Evolutionary conservation across 2,113 vertebrate genomes (phyloP), one percentile per base, ranked within the genome.

Genomic region (Seriola dumerili): DNA sequence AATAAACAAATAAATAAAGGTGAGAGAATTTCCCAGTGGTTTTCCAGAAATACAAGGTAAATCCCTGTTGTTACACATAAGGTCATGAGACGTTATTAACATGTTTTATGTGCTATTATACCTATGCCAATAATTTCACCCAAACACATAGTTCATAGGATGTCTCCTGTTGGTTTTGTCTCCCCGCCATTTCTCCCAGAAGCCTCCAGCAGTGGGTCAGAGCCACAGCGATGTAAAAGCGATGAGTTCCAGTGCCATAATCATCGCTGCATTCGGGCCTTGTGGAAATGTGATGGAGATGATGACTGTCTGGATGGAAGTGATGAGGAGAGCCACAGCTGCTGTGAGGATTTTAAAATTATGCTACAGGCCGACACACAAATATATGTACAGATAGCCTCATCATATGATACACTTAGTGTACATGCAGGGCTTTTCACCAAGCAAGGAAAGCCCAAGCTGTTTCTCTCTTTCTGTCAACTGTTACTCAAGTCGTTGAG

Each of bases 281-380:
- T 92, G 52, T 99, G 98, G 98, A 97, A 95, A 86, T 99, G 98
- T 52, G 98, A 99, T 5, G 98, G 98, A 0, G 98, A 99, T 14
- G 96, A 99, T 48, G 98, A 99, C 88, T 99, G 98, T 72, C 94
- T 99, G 63, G 98, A 99, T 12, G 96, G 97, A 71, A 99, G 97
- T 2, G 98, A 99, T 72, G 98, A 99, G 85, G 96, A 95, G 63
- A 70, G 92, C 1, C 95, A 95, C 34, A 95, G 94, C 79, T 99
- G 98, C 93, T 95, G 98, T 99, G 96, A 8, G 95, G 74, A 73
- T 73, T 59, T 75, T 19, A 13, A 63, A 69, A 84, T 66, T 9
- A 23, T 36, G 66, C 50, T 75, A 13, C 66, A 55, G 55, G 19
- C 62, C 64, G 66, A 4, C 44, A 46, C 62, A 44, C 52, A 61